phyloP scores from a whole-genome alignment of 2,888 invertebrate species.

The Cepaea hortensis region DNA sequence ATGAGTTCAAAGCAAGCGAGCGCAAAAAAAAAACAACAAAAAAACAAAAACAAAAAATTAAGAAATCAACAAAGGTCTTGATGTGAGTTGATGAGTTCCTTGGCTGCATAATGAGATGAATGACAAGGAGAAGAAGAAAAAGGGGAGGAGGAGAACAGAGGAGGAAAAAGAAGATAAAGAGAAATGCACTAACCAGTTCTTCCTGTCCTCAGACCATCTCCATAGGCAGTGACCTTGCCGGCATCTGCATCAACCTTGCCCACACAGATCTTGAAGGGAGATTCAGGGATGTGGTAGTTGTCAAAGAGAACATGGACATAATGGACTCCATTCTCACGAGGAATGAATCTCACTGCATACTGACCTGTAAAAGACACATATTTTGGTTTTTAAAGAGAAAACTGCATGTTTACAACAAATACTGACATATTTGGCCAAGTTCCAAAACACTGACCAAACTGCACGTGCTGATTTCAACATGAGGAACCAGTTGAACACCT shows the following conservation, averaged over 20 bases:
- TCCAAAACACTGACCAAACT: too few relatives aligned
- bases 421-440: too few relatives aligned
- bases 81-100: too few relatives aligned
- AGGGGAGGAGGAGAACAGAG: neutral
- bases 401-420: too few relatives aligned
- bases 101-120: neutral
- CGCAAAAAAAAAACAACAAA: too few relatives aligned
- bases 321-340: constrained; percentile 87
- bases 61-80: too few relatives aligned
- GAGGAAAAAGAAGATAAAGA: neutral
- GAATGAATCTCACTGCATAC: constrained; percentile 87
- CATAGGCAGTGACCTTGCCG: constrained; percentile 87
- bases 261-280: constrained; percentile 91
- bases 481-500: too few relatives aligned
- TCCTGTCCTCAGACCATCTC: constrained; percentile 88
- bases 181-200: constrained; percentile 84
- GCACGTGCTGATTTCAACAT: too few relatives aligned
- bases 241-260: constrained; percentile 93
- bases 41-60: too few relatives aligned
- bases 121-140: neutral
- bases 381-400: too few relatives aligned
- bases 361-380: constrained; percentile 69
- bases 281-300: constrained; percentile 96
- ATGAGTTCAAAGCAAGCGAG: too few relatives aligned
- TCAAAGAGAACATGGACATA: constrained; percentile 97